These are phyloP conservation scores for Hylaeus volcanicus DNA, from an alignment of 1,140 invertebrate species.

Conservation along the genomic window DNA sequence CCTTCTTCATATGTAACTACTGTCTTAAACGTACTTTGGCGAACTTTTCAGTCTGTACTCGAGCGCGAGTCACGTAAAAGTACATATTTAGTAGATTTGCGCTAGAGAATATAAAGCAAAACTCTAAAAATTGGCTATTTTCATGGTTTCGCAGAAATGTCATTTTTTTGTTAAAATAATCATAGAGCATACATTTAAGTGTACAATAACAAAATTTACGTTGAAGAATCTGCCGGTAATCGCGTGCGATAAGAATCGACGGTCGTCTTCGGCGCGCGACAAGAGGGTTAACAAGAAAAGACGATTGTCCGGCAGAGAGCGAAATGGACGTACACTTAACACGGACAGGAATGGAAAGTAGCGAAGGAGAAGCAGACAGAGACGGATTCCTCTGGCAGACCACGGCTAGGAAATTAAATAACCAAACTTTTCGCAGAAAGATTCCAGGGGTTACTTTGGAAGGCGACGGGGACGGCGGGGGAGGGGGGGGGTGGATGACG, in stretches of 20 bases:
- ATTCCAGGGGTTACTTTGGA: slow-evolving; percentile 57
- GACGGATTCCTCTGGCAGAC: slow-evolving; percentile 28
- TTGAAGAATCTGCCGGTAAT: background rate
- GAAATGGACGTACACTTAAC: slow-evolving; percentile 23
- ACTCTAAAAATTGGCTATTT: no score
- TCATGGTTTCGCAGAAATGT: no score
- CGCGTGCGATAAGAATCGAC: background rate
- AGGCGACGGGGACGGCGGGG: slow-evolving; percentile 16
- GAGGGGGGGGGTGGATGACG: slow-evolving; percentile 30
- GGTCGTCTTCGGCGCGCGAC: slow-evolving; percentile 11
- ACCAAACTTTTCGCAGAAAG: slow-evolving; percentile 69
- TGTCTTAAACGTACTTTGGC: no score
- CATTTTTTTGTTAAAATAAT: no score
- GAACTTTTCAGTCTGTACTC: no score
- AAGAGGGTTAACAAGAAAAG: slow-evolving; percentile 43
- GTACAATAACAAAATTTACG: no score
- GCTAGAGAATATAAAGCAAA: no score
- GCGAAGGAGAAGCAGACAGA: background rate
- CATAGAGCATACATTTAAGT: no score
- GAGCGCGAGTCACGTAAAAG: no score
- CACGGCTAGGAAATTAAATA: slow-evolving; percentile 70
- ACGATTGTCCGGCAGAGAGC: slow-evolving; percentile 1
- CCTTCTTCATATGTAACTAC: no score
- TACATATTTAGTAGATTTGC: no score
- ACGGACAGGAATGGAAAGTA: background rate